Evolutionary conservation across 2,888 invertebrate genomes (phyloP).

Genomic region (Ennomos fuscantarius): DNA sequence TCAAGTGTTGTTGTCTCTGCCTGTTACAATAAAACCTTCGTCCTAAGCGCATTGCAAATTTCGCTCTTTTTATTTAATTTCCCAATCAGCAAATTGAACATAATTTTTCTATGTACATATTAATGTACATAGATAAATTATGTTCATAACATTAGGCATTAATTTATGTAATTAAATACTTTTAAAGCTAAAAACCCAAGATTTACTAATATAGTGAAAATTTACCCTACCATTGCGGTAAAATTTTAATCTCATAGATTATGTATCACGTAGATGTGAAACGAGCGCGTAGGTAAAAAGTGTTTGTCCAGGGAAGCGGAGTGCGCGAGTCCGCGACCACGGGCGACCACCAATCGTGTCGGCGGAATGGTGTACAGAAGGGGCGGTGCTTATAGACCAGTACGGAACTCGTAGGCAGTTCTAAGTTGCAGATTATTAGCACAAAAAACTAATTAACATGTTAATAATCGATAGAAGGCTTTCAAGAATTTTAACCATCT

Average conservation of each 20-base stretch:
- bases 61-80: too few species aligned
- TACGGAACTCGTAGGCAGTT: constrained; percentile 17
- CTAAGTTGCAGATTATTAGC: constrained; percentile 5
- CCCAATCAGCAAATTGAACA: too few species aligned
- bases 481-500: constrained; percentile 9
- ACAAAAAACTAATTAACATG: constrained; percentile 6
- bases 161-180: too few species aligned
- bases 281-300: constrained; percentile 38
- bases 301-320: constrained; percentile 44
- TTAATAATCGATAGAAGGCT: neutral
- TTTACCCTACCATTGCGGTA: constrained; percentile 28
- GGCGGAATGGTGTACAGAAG: constrained; percentile 41
- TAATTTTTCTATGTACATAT: too few species aligned
- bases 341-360: constrained; percentile 51
- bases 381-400: constrained; percentile 37
- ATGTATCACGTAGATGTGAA: constrained; percentile 33
- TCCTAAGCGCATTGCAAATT: too few species aligned
- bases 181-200: too few species aligned
- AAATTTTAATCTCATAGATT: constrained; percentile 33
- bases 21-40: too few species aligned
- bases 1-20: too few species aligned
- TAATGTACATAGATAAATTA: too few species aligned
- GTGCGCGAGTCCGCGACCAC: constrained; percentile 28
- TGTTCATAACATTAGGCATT: too few species aligned
- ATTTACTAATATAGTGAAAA: constrained; percentile 19